Conservation (phyloP, 2,113 vertebrate genomes). For the Euleptes europaea region DNA sequence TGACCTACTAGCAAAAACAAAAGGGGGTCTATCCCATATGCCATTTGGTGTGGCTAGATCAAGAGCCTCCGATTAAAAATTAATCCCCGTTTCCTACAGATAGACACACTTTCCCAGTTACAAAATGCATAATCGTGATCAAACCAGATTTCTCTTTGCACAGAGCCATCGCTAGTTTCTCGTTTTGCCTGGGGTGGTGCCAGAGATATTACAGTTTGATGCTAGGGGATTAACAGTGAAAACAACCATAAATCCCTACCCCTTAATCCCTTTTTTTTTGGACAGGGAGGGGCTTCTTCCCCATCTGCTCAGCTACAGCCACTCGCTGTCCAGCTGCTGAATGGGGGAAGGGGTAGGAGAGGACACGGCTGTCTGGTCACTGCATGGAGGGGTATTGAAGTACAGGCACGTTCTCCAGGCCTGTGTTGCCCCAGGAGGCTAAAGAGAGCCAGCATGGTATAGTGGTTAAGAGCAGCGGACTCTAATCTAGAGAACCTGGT, state of each 20-base stretch:
- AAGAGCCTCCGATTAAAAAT: neutral
- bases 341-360: neutral
- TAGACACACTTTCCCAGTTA: neutral
- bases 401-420: no score
- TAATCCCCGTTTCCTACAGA: neutral
- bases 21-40: neutral
- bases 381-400: no score
- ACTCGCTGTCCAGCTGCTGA: neutral
- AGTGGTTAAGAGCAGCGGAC: no score
- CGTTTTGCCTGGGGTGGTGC: neutral
- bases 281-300: no score
- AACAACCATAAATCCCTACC: constrained; percentile 5
- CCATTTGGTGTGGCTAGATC: no score
- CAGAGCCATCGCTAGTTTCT: neutral
- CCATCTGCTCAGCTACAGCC: neutral
- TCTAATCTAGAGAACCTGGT: no score
- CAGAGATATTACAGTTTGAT: constrained; percentile 9
- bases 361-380: neutral
- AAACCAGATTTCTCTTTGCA: neutral
- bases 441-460: no score
- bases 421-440: neutral
- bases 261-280: constrained; percentile 3
- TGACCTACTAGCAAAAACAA: neutral
- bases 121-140: neutral
- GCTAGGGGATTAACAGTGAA: neutral